Percentiles rank a stretch among this genome's conserved stretches.
Conservation (phyloP, 2,797 vertebrate species). For the Cossypha niveicapilla region DNA sequence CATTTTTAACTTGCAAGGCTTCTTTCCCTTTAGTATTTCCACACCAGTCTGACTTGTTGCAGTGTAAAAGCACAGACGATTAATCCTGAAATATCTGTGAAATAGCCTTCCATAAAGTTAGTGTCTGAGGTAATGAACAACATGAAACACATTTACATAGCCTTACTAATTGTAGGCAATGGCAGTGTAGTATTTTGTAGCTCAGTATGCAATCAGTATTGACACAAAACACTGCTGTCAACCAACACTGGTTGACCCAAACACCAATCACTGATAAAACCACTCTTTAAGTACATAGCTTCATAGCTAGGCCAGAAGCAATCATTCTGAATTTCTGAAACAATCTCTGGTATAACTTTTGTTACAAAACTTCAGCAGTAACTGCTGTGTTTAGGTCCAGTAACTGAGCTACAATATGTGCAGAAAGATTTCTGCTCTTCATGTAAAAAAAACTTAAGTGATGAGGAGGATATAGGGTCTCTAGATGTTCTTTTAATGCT, state of each 20-base stretch:
- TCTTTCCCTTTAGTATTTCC: background rate
- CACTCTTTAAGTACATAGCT: background rate
- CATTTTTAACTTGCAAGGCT: background rate
- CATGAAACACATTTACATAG: background rate
- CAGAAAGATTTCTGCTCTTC: background rate
- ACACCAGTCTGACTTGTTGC: background rate
- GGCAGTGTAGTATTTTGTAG: background rate
- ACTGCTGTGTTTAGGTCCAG: background rate
- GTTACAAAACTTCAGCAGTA: background rate
- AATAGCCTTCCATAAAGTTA: background rate
- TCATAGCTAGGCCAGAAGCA: background rate
- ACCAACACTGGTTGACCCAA: background rate
- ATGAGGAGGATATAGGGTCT: background rate
- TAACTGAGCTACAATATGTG: background rate
- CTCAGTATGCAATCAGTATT: background rate
- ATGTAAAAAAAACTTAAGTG: background rate
- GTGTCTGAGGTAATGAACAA: background rate
- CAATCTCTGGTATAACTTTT: background rate
- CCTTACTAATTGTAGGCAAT: background rate
- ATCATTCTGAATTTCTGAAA: background rate
- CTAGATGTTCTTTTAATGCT: slow-evolving; percentile 39
- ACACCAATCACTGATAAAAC: background rate
- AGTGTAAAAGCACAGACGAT: background rate
- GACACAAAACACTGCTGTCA: background rate
- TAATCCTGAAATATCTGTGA: slow-evolving; percentile 1